phyloP scores from a whole-genome alignment of 2,888 invertebrate species.

The Ethmia dodecea region DNA sequence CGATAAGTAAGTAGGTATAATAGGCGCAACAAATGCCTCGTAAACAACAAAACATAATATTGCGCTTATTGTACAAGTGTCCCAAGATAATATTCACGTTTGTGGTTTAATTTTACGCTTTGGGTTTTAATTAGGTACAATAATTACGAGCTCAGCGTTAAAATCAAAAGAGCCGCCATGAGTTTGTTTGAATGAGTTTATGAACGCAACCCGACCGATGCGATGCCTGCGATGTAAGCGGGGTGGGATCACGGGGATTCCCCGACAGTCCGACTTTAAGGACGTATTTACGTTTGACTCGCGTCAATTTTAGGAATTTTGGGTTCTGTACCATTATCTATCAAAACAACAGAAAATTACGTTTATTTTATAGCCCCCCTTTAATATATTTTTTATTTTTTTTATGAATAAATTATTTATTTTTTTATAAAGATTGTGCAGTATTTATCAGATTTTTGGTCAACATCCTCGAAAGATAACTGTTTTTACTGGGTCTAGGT shows the following conservation, averaged over 20 bases:
- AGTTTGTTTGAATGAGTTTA: conserved; percentile 3
- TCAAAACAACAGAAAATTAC: no score
- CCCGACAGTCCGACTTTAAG: no score
- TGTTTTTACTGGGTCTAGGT: no score
- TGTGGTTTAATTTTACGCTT: conserved; percentile 11
- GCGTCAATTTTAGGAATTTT: no score
- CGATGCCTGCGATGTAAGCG: conserved; percentile 5
- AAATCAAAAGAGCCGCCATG: conserved; percentile 6
- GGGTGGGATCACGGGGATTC: conserved; percentile 6
- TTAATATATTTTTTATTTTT: no score
- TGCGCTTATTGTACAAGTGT: conserved; percentile 3
- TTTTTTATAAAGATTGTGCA: no score
- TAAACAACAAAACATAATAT: conserved; percentile 8
- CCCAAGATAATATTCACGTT: conserved; percentile 14
- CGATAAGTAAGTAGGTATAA: conserved; percentile 7
- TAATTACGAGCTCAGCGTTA: conserved; percentile 10
- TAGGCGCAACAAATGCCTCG: conserved; percentile 3
- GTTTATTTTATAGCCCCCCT: no score
- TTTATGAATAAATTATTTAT: no score
- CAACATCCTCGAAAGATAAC: no score
- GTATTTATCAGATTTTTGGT: no score
- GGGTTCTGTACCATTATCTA: no score
- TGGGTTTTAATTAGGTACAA: conserved; percentile 9
- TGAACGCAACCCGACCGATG: conserved; percentile 5
- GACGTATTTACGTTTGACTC: no score